phyloP scores from a whole-genome alignment of 1,140 invertebrate species.

The Brachionus paranguensis region DNA sequence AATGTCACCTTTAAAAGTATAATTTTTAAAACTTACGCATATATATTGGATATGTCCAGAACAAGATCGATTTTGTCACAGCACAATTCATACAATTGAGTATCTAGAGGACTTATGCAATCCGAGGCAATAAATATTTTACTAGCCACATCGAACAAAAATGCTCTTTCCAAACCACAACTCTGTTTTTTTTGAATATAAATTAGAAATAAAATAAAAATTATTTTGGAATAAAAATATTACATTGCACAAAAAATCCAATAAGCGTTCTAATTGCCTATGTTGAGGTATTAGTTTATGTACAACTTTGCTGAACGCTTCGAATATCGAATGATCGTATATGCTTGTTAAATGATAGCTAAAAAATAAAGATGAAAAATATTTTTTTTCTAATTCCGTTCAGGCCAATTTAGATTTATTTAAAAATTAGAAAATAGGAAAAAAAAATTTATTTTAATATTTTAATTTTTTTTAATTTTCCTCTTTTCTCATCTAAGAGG shows the following conservation, averaged over 20 bases:
- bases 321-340: constrained; percentile 99
- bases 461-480: no score
- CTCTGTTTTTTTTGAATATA: constrained; percentile 63
- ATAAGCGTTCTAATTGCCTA: constrained; percentile 88
- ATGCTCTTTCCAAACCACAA: constrained; percentile 94
- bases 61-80: constrained; percentile 37
- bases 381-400: not conserved
- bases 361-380: not conserved
- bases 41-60: constrained; percentile 5
- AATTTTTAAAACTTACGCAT: not conserved
- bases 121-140: constrained; percentile 97
- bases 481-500: no score
- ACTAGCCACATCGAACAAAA: constrained; percentile 93
- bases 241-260: constrained; percentile 62
- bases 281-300: constrained; percentile 97
- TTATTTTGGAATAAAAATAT: not conserved
- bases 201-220: constrained; percentile 36
- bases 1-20: no score
- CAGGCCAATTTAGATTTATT: not conserved
- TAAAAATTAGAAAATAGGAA: no score
- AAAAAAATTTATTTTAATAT: no score
- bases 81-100: constrained; percentile 35
- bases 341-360: constrained; percentile 83
- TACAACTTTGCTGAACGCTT: constrained; percentile 99
- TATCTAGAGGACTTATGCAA: not conserved